These are phyloP conservation scores for Papilio protenor DNA, from an alignment of 2,888 invertebrate genomes.

Conservation along the genomic window DNA sequence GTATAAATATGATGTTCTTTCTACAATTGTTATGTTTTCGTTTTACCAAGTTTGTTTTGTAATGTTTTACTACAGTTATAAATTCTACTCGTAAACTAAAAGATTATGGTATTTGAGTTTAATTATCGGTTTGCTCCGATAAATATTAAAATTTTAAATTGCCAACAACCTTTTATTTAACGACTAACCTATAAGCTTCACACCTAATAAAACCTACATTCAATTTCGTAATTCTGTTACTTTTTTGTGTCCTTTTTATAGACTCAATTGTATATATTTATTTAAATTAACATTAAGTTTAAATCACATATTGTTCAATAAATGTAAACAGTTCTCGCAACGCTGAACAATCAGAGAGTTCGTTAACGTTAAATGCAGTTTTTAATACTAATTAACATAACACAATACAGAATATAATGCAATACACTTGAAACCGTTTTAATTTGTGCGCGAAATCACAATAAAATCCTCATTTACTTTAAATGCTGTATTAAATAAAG, in stretches of 20 bases:
- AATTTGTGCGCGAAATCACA: slow-evolving; percentile 30
- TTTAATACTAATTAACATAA: slow-evolving; percentile 28
- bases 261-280: neutral
- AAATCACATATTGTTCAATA: neutral
- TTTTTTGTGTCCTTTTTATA: no score
- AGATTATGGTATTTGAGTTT: neutral
- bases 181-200: no score
- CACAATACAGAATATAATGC: slow-evolving; percentile 17
- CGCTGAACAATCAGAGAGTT: slow-evolving; percentile 17
- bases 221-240: no score
- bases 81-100: neutral
- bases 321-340: neutral
- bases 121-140: neutral
- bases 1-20: neutral
- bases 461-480: slow-evolving; percentile 33
- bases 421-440: slow-evolving; percentile 24
- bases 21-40: neutral
- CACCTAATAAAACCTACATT: no score
- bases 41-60: neutral
- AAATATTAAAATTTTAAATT: no score
- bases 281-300: neutral
- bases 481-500: slow-evolving; percentile 31
- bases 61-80: neutral
- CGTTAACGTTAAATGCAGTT: slow-evolving; percentile 31
- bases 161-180: no score